phyloP scores from a whole-genome alignment of 2,797 vertebrate species.

The Pseudochaenichthys georgianus region DNA sequence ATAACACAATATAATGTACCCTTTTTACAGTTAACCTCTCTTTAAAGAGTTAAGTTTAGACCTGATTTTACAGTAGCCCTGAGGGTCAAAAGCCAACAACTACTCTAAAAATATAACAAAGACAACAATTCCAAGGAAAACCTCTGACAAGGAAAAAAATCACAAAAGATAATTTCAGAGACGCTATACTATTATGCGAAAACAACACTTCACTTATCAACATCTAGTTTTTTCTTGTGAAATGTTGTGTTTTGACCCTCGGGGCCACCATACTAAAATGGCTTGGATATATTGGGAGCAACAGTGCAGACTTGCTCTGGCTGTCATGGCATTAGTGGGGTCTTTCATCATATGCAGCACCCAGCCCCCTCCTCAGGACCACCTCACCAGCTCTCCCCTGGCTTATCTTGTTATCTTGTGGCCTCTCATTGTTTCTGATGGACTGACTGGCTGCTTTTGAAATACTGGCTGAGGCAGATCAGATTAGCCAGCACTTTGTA shows the following conservation, averaged over 20 bases:
- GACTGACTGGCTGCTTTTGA: constrained; percentile 65
- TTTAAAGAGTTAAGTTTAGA: constrained; percentile 8
- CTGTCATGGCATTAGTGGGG: constrained; percentile 18
- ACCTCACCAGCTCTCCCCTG: constrained; percentile 37
- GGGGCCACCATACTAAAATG: no score
- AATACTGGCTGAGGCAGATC: constrained; percentile 58
- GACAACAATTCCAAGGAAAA: no score
- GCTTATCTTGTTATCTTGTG: constrained; percentile 72
- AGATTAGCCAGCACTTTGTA: constrained; percentile 69
- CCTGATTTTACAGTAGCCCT: background rate
- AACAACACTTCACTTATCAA: no score
- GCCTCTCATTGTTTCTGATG: constrained; percentile 67
- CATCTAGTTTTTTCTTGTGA: no score
- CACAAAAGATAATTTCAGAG: no score
- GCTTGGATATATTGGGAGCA: background rate
- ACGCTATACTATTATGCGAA: no score
- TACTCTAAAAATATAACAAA: no score
- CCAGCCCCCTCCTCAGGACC: constrained; percentile 30
- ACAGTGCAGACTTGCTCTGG: constrained; percentile 1
- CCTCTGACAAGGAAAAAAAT: no score
- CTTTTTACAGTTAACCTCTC: background rate
- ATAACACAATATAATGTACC: background rate
- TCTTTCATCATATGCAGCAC: constrained; percentile 34
- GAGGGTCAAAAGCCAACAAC: no score
- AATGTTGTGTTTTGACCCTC: no score